Conservation (phyloP, 2,797 vertebrate genomes). For the Eutrigla gurnardus region DNA sequence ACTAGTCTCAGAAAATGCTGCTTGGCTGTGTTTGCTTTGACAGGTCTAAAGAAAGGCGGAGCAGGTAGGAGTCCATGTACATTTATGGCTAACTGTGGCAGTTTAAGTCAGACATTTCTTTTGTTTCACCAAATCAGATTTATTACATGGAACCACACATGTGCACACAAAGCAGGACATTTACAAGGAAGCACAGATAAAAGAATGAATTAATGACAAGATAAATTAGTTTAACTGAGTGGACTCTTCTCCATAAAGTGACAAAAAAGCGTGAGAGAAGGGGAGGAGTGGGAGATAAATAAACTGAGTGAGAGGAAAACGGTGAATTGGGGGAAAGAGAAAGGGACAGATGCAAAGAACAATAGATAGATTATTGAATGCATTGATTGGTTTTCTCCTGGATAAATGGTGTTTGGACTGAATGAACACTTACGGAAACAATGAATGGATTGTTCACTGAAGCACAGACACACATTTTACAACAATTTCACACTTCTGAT, state of each 20-base stretch:
- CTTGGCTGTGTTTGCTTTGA: slow-evolving; percentile 1
- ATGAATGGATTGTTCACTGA: background rate
- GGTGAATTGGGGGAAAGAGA: background rate
- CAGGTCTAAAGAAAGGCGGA: background rate
- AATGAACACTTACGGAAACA: background rate
- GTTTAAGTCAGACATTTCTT: background rate
- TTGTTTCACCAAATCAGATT: background rate
- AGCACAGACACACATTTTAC: background rate
- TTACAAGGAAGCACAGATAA: background rate
- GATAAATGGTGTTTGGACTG: background rate
- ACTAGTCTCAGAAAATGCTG: background rate
- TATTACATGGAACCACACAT: background rate
- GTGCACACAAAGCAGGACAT: background rate
- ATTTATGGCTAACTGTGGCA: background rate
- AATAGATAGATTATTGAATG: background rate
- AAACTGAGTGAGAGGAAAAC: background rate
- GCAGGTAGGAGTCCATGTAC: slow-evolving; percentile 2
- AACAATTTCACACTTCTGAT: background rate
- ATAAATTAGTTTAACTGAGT: background rate
- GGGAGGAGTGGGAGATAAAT: too few species aligned
- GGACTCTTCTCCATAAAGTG: background rate
- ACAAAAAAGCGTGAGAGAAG: background rate
- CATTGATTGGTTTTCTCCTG: background rate
- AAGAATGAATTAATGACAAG: background rate
- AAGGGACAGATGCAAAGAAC: background rate